A percentile compares a stretch with the other conserved stretches of the same genome.
phyloP scores from a whole-genome alignment of 2,888 invertebrate genomes.

The Microctonus hyperodae region DNA sequence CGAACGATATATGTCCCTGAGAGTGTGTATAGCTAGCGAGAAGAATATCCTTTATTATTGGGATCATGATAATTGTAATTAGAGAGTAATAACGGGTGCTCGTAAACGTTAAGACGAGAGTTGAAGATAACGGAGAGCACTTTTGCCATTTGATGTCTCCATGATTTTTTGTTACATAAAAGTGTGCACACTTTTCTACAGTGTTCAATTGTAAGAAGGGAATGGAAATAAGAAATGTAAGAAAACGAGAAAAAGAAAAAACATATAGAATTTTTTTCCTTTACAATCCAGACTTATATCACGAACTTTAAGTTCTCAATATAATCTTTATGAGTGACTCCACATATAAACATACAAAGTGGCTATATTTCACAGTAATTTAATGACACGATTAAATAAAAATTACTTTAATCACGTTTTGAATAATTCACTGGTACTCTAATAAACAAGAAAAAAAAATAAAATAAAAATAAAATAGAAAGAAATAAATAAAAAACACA shows the following conservation, averaged over 20 bases:
- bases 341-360: background rate
- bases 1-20: slow-evolving; percentile 25
- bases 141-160: slow-evolving; percentile 13
- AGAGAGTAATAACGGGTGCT: slow-evolving; percentile 29
- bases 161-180: slow-evolving; percentile 10
- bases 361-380: background rate
- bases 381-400: background rate
- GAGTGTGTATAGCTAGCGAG: slow-evolving; percentile 1
- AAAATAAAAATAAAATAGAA: background rate
- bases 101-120: slow-evolving; percentile 24
- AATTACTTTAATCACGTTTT: background rate
- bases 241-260: too few relatives aligned
- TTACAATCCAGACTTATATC: background rate
- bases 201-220: background rate
- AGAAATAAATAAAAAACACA: background rate
- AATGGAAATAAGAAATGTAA: background rate
- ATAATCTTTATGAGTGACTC: background rate
- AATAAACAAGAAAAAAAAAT: background rate
- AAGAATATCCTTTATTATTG: slow-evolving; percentile 29
- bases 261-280: too few relatives aligned
- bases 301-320: background rate
- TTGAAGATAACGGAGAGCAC: background rate
- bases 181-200: slow-evolving; percentile 12
- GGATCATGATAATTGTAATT: slow-evolving; percentile 33
- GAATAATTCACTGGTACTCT: background rate